Evolutionary conservation across 2,888 invertebrate species (phyloP), one percentile per base, ranked within the genome.

Genomic region (Cheilosia impressa): DNA sequence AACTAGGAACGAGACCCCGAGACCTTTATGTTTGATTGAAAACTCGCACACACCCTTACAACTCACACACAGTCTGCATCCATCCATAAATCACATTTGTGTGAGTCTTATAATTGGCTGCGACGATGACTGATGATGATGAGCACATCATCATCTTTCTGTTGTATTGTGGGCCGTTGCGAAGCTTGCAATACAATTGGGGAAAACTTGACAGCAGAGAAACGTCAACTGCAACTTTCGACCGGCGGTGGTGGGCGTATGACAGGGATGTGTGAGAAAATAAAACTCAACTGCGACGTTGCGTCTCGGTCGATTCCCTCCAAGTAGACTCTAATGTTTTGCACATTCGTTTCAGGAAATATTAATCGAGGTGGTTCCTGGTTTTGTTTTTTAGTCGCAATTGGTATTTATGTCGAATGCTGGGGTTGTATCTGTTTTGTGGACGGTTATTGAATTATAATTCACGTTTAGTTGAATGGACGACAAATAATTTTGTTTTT

Each of bases 11-110:
- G 53, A 80, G 73, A 80, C 75, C 80, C 52, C 68, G 31, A 66
- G 80, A 80, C 80, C 80, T 80, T 80, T 79, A 41, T 79, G 17
- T 17, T 72, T 75, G 66, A 75, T 68, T 80, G 58, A 66, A 60
- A 47, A 66, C 47, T 47, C n/a, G 41, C 62, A 9, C 53, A 55
- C 24, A 73, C 72, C 9, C 31, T 9, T 9, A 31, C 31, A 3
- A 2, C 31, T 50, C 7, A 10, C 15, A 2, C 31, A 47, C 45
- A 45, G 47, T 2, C 47, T 31, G 43, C 43, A 10, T 17, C 7
- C 53, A 53, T 62, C 53, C 69, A 71, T 78, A 63, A 55, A 62
- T 69, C 62, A 78, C 58, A 72, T 72, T 62, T 79, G 72, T 79
- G 52, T 79, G 72, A 58, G 72, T 65, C 65, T 72, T 79, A 38